Conservation (phyloP, 2,797 vertebrate genomes). For the Sardinella longiceps region DNA sequence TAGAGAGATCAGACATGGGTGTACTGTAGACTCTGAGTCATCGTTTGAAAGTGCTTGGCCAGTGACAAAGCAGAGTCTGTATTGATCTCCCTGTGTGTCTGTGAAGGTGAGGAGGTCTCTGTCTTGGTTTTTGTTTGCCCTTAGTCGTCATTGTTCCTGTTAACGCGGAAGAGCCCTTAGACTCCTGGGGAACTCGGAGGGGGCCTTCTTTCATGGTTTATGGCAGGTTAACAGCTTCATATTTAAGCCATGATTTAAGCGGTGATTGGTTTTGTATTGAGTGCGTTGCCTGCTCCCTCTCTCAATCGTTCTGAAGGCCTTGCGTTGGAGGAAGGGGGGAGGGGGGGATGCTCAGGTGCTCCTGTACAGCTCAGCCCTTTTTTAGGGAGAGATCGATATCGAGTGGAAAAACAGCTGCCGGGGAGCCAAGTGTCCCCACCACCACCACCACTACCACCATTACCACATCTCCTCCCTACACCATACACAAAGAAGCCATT, state of each 20-base stretch:
- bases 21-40: constrained; percentile 45
- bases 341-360: constrained; percentile 37
- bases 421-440: constrained; percentile 70
- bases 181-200: constrained; percentile 9
- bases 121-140: constrained; percentile 44
- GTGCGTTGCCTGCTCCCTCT: not conserved
- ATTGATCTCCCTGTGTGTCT: constrained; percentile 43
- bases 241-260: constrained; percentile 37
- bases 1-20: constrained; percentile 45
- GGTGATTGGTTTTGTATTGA: constrained; percentile 33
- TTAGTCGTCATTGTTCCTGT: constrained; percentile 30
- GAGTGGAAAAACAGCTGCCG: constrained; percentile 57
- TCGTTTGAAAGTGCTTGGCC: constrained; percentile 51
- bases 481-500: constrained; percentile 75
- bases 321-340: constrained; percentile 4
- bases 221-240: constrained; percentile 23
- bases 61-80: constrained; percentile 43
- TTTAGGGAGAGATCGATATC: constrained; percentile 58
- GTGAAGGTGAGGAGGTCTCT: constrained; percentile 36
- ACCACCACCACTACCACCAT: not conserved
- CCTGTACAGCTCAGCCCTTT: constrained; percentile 33
- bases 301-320: not conserved
- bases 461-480: constrained; percentile 34
- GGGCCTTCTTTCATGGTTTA: not conserved
- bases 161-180: constrained; percentile 24